A percentile compares a stretch with the other conserved stretches of the same genome.
phyloP scores from a whole-genome alignment of 2,113 vertebrate species.

The Pollimyrus isidori region DNA sequence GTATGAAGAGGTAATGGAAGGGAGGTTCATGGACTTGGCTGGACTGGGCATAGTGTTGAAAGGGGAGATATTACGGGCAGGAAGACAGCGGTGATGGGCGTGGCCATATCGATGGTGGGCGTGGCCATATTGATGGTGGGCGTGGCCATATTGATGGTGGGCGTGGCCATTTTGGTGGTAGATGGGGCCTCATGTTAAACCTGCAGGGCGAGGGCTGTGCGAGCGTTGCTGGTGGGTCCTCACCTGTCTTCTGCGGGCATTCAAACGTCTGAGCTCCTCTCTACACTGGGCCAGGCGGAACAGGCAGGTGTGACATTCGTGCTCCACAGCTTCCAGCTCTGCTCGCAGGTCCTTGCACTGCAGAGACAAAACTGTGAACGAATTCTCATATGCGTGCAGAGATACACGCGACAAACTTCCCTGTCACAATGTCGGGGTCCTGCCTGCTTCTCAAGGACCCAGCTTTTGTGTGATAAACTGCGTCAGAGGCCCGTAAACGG shows the following conservation, averaged over 20 bases:
- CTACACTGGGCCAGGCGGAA: conserved; percentile 68
- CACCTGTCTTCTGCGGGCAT: conserved; percentile 42
- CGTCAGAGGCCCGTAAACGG: neutral
- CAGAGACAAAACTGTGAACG: neutral
- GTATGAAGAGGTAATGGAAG: neutral
- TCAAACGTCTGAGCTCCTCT: conserved; percentile 62
- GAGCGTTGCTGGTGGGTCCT: conserved; percentile 17
- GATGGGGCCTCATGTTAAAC: neutral
- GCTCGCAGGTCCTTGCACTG: conserved; percentile 71
- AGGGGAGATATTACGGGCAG: neutral
- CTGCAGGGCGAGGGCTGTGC: neutral
- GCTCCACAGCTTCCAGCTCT: conserved; percentile 67
- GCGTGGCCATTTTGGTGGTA: neutral
- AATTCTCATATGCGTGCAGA: conserved; percentile 14
- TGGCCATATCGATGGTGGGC: neutral
- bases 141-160: neutral
- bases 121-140: neutral
- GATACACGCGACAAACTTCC: conserved; percentile 1
- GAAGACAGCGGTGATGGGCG: neutral
- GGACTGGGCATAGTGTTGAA: neutral
- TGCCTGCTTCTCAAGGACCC: neutral
- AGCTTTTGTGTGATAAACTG: neutral
- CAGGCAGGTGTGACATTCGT: conserved; percentile 72
- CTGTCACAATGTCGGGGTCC: neutral
- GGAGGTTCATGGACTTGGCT: neutral